Conservation (phyloP, 2,113 vertebrate genomes). For the Oriolus oriolus region DNA sequence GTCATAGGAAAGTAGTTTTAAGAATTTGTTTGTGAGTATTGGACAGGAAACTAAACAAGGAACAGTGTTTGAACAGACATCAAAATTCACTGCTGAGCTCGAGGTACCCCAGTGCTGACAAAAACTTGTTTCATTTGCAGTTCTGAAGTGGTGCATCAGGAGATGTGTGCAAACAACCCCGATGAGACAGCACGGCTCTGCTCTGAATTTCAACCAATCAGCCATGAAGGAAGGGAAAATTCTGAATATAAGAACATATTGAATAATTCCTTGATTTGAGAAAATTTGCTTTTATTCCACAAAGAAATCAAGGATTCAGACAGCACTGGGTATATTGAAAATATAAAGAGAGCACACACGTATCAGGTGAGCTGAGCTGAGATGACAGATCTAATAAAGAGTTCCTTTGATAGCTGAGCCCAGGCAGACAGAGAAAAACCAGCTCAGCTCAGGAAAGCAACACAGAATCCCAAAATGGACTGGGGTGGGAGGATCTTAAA, state of each 20-base stretch:
- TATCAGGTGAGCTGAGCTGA: neutral
- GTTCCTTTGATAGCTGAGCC: neutral
- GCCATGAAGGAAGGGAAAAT: neutral
- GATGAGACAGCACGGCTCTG: neutral
- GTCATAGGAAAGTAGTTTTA: neutral
- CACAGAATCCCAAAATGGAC: neutral
- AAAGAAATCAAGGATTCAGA: neutral
- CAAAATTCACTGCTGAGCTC: neutral
- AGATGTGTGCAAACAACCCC: neutral
- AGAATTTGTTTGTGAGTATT: neutral
- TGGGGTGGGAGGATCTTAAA: neutral
- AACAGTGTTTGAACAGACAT: neutral
- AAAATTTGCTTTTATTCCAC: neutral
- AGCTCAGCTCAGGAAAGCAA: neutral
- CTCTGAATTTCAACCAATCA: neutral
- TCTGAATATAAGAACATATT: neutral
- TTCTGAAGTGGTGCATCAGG: neutral
- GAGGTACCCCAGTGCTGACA: neutral
- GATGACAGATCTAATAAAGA: neutral
- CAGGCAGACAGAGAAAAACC: neutral
- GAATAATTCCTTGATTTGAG: constrained; percentile 8
- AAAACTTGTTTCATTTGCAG: neutral
- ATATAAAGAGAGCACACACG: neutral
- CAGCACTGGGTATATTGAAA: neutral
- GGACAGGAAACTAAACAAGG: neutral